These are phyloP conservation scores for Verasper variegatus DNA, from an alignment of 2,113 vertebrate genomes.

Conservation along the genomic window DNA sequence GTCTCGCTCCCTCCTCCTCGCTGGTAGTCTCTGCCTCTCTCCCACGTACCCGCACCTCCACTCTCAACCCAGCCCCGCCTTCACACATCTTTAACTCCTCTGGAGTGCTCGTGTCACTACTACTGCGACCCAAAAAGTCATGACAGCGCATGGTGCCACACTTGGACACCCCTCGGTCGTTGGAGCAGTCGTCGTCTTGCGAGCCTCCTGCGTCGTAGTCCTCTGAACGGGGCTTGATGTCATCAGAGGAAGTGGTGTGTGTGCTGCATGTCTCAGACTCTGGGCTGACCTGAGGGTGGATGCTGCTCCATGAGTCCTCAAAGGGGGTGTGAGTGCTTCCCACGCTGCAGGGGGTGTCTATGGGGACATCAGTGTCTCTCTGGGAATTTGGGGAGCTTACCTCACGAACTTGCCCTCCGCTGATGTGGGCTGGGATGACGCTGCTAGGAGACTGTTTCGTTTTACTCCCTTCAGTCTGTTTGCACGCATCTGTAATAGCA, in stretches of 20 bases:
- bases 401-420: constrained; percentile 25
- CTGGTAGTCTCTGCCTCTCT: constrained; percentile 90
- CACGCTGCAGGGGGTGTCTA: constrained; percentile 82
- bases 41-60: constrained; percentile 92
- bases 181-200: constrained; percentile 95
- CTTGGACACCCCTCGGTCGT: constrained; percentile 92
- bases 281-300: constrained; percentile 89
- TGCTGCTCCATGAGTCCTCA: constrained; percentile 85
- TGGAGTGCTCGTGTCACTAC: constrained; percentile 97
- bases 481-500: neutral
- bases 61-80: constrained; percentile 85
- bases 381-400: constrained; percentile 63
- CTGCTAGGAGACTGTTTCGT: constrained; percentile 17
- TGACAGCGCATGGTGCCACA: constrained; percentile 95
- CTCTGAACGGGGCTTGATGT: constrained; percentile 97
- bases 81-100: constrained; percentile 96
- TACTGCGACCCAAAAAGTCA: constrained; percentile 96
- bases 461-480: constrained; percentile 25
- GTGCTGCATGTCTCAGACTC: constrained; percentile 93
- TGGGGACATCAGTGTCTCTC: constrained; percentile 77
- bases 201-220: constrained; percentile 99
- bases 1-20: constrained; percentile 89
- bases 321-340: constrained; percentile 84
- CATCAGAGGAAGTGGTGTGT: constrained; percentile 94
- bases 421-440: constrained; percentile 26